These are phyloP conservation scores for Odontesthes bonariensis DNA, from an alignment of 2,113 vertebrate genomes.

Conservation along the genomic window DNA sequence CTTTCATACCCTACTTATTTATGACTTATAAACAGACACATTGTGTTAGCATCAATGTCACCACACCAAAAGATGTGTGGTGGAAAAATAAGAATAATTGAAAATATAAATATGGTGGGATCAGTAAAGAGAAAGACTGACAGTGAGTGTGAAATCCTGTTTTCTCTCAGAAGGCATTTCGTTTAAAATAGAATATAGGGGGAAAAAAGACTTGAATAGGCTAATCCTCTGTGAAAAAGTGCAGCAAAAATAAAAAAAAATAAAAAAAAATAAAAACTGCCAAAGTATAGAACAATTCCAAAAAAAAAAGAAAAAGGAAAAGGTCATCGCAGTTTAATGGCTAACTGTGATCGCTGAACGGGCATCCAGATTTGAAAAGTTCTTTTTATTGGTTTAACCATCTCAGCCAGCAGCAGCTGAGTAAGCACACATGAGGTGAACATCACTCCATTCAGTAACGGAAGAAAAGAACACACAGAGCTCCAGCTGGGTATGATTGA, in stretches of 20 bases:
- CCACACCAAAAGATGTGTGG: constrained; percentile 56
- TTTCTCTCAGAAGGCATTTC: constrained; percentile 71
- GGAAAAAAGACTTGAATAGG: constrained; percentile 56
- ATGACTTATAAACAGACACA: constrained; percentile 72
- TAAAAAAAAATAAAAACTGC: too few species aligned
- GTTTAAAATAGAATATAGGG: constrained; percentile 61
- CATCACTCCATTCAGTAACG: constrained; percentile 44
- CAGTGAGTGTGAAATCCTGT: constrained; percentile 80
- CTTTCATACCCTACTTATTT: constrained; percentile 70
- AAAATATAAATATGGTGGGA: constrained; percentile 79
- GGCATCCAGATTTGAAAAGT: constrained; percentile 8
- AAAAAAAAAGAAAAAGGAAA: constrained; percentile 16
- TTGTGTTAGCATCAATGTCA: constrained; percentile 78
- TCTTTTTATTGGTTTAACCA: constrained; percentile 32
- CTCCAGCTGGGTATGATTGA: constrained; percentile 76
- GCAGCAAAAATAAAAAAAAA: constrained; percentile 58
- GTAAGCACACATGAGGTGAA: constrained; percentile 34
- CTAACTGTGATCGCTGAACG: constrained; percentile 36
- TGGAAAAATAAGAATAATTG: constrained; percentile 74
- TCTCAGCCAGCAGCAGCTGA: constrained; percentile 6
- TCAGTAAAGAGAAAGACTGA: constrained; percentile 75
- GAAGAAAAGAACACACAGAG: constrained; percentile 32
- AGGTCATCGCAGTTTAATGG: constrained; percentile 33
- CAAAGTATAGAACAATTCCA: constrained; percentile 19
- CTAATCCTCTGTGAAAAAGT: constrained; percentile 67